Conservation (phyloP, 2,888 invertebrate species). For the Scaptodrosophila latifasciaeformis region DNA sequence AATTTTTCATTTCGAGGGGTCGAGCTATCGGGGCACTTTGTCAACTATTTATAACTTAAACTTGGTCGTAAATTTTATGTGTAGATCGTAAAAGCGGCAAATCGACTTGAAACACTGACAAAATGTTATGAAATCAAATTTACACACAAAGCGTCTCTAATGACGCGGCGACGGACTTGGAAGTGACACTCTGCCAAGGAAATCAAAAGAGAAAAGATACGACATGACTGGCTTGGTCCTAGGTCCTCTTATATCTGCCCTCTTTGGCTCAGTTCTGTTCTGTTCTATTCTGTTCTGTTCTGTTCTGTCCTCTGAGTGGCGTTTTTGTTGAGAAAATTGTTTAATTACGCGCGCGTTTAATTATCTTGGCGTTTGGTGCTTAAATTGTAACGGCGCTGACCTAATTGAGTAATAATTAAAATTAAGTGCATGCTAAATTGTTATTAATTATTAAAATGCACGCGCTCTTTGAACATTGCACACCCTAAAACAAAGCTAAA, state of each 20-base stretch:
- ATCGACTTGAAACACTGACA: slow-evolving; percentile 51
- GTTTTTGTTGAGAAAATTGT: slow-evolving; percentile 47
- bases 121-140: slow-evolving; percentile 67
- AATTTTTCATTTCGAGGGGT: too few species aligned
- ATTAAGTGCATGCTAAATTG: slow-evolving; percentile 61
- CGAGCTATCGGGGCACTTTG: slow-evolving; percentile 26
- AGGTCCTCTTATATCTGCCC: background rate
- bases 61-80: slow-evolving; percentile 56
- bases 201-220: background rate
- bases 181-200: background rate
- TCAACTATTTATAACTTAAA: slow-evolving; percentile 62
- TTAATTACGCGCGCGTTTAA: slow-evolving; percentile 56
- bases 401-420: slow-evolving; percentile 67
- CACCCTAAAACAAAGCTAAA: slow-evolving; percentile 1
- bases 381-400: slow-evolving; percentile 53
- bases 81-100: slow-evolving; percentile 53
- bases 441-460: slow-evolving; percentile 57
- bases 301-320: too few species aligned
- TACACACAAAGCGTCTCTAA: slow-evolving; percentile 61
- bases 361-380: slow-evolving; percentile 42
- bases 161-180: slow-evolving; percentile 30
- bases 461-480: slow-evolving; percentile 1
- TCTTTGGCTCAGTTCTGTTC: too few species aligned
- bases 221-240: background rate
- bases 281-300: too few species aligned